phyloP scores from a whole-genome alignment of 2,113 vertebrate species.

The Parus major region DNA sequence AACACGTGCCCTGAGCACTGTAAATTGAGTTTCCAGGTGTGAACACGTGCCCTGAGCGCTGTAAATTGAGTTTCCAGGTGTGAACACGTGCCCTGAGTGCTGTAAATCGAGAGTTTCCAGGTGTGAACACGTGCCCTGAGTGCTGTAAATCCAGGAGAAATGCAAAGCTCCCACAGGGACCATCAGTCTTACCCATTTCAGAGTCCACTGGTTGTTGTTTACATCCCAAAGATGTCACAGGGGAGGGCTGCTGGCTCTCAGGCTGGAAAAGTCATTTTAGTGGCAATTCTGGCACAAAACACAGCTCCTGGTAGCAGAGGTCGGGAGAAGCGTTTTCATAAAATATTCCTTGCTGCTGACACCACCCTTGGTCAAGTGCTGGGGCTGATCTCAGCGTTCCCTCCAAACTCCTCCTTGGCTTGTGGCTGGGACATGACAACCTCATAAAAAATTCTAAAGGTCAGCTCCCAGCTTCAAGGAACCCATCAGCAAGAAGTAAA shows the following conservation, averaged over 20 bases:
- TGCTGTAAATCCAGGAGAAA: neutral
- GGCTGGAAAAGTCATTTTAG: neutral
- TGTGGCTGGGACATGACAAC: neutral
- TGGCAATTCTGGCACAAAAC: neutral
- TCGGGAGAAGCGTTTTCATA: neutral
- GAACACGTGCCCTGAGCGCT: no score
- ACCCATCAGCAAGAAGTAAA: neutral
- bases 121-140: neutral
- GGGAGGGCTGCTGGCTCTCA: neutral
- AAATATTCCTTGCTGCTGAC: conserved; percentile 12
- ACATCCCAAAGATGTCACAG: neutral
- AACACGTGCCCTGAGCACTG: no score
- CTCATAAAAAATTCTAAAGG: conserved; percentile 40
- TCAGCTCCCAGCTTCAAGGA: neutral
- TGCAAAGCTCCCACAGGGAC: neutral
- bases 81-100: no score
- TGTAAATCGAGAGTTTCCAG: neutral
- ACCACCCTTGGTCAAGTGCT: neutral
- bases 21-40: neutral
- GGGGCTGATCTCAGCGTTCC: neutral
- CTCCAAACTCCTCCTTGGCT: neutral
- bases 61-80: no score
- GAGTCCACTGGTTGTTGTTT: neutral
- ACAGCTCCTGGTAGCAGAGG: neutral
- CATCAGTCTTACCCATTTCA: neutral